Conservation (phyloP, 2,113 vertebrate species). For the Ahaetulla prasina region DNA sequence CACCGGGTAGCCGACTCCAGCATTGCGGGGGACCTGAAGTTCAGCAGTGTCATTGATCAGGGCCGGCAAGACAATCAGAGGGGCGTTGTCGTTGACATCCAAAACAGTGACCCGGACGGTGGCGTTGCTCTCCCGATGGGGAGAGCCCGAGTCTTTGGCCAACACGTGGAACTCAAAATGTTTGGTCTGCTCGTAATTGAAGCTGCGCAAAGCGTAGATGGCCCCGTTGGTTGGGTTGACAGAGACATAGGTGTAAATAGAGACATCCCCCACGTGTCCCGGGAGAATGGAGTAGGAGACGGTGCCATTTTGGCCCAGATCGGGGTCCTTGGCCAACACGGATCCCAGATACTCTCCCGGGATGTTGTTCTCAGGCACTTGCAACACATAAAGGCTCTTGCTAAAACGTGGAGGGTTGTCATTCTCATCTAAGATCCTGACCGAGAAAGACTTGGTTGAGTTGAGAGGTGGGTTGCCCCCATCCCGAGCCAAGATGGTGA, state of each 20-base stretch:
- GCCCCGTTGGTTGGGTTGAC: slow-evolving; percentile 97
- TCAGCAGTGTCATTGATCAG: slow-evolving; percentile 95
- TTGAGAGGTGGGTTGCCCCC: slow-evolving; percentile 90
- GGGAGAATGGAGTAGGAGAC: slow-evolving; percentile 95
- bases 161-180: slow-evolving; percentile 96
- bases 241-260: slow-evolving; percentile 95
- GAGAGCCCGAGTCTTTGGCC: slow-evolving; percentile 92
- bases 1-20: slow-evolving; percentile 91
- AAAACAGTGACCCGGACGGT: slow-evolving; percentile 89
- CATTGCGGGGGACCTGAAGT: slow-evolving; percentile 93
- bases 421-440: slow-evolving; percentile 94
- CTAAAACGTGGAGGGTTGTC: slow-evolving; percentile 95
- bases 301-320: slow-evolving; percentile 92
- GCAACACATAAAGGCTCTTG: slow-evolving; percentile 91
- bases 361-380: slow-evolving; percentile 97
- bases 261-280: slow-evolving; percentile 92
- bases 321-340: slow-evolving; percentile 91
- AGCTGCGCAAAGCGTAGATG: slow-evolving; percentile 94
- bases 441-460: slow-evolving; percentile 92
- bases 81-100: slow-evolving; percentile 97
- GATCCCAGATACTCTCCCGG: slow-evolving; percentile 95
- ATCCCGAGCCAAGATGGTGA: slow-evolving; percentile 94
- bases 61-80: slow-evolving; percentile 88
- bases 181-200: slow-evolving; percentile 97
- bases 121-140: slow-evolving; percentile 92